Evolutionary conservation across 2,113 vertebrate species (phyloP), one percentile per base, ranked within the genome.

Genomic region (Dasyornis broadbenti): DNA sequence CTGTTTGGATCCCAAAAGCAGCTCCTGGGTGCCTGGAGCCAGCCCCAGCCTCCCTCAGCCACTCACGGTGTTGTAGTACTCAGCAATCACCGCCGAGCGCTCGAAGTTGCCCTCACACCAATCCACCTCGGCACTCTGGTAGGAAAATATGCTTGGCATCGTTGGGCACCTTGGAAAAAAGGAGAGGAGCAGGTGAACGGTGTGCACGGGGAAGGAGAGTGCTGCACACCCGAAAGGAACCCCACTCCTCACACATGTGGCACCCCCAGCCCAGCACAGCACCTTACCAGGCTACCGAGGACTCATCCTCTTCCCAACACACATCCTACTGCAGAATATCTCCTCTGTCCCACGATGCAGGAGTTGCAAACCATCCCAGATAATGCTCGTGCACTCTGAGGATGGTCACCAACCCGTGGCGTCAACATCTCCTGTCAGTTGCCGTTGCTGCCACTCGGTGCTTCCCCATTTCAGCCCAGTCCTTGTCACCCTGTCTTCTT

Each of bases 41-140:
- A 2, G 83, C 63, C 73, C 93, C 83, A 52, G 64, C 64, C 72
- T 42, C 70, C 65, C 84, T 64, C 1, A 2, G 39, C 10, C 20
- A 71, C 98, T 98, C 96, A 99, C 99, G n/a, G 99, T 99, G 97
- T 99, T 99, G 95, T 99, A 99, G 97, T 98, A 99, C 96, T 99
- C 99, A 0, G 98, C 99, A 4, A 99, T 98, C 65, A 98, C 85
- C 6, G 98, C 93, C 0, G 99, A 99, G 94, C 98, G 95, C 95
- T 75, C 98, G 50, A 99, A 99, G 97, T 99, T 99, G 90, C 96
- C 96, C 92, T 99, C 99, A 4, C 99, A 99, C 99, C 99, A 99
- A 96, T 99, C 99, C n/a, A 99, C 94, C 33, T 99, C 98, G 0
- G 99, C 99, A 21, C 99, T 99, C 94, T 99, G 97, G 35, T 99